A percentile compares a stretch with the other conserved stretches of the same genome.
These are phyloP conservation scores for Tiphia femorata DNA, from an alignment of 2,888 invertebrate species.

Conservation along the genomic window DNA sequence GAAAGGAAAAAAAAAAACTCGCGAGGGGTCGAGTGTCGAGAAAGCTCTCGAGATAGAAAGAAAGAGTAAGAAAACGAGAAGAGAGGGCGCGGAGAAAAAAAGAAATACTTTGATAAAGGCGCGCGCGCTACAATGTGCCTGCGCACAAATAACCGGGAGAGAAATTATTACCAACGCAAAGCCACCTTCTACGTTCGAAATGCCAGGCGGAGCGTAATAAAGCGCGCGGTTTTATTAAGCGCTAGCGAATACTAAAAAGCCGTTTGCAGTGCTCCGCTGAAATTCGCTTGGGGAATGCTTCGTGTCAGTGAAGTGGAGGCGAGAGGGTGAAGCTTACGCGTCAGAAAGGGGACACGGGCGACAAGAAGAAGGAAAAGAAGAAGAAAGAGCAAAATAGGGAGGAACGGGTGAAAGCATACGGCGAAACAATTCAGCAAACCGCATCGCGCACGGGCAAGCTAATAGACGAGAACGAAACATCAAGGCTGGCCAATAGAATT, in stretches of 20 bases:
- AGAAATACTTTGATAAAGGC: too few species aligned
- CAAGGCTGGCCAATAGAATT: too few species aligned
- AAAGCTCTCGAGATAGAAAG: too few species aligned
- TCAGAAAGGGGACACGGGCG: not conserved
- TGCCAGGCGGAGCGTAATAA: not conserved
- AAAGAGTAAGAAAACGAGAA: not conserved
- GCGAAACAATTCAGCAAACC: constrained; percentile 34
- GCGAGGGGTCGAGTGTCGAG: too few species aligned
- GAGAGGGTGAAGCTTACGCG: not conserved
- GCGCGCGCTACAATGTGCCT: not conserved
- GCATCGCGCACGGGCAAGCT: constrained; percentile 4
- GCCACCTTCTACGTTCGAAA: constrained; percentile 2
- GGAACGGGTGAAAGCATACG: too few species aligned
- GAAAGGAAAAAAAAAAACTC: too few species aligned
- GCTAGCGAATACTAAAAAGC: constrained; percentile 17
- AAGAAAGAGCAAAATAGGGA: not conserved
- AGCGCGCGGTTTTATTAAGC: constrained; percentile 13
- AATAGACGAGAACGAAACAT: too few species aligned
- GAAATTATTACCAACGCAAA: constrained; percentile 5
- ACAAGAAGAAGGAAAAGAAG: not conserved
- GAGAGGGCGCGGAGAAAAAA: not conserved
- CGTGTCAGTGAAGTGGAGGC: not conserved
- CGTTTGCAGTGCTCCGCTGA: constrained; percentile 7
- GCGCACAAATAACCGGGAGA: constrained; percentile 7
- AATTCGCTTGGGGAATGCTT: not conserved